Evolutionary conservation across 2,797 vertebrate species (phyloP).

Genomic region (Notamacropus eugenii): DNA sequence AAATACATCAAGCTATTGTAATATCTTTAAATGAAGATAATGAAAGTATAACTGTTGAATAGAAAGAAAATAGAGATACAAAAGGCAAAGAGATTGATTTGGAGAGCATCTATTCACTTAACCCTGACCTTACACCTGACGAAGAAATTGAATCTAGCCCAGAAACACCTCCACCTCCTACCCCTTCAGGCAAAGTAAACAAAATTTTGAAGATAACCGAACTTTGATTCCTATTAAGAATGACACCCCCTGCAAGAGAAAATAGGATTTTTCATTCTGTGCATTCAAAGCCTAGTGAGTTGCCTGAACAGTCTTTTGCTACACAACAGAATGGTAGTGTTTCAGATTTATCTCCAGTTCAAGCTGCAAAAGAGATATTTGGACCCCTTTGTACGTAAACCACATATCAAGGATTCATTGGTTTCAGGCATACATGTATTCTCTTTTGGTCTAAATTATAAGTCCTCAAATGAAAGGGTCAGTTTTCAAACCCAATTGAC

Average conservation of each 20-base stretch:
- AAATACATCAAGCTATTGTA: constrained; percentile 99
- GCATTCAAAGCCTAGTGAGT: constrained; percentile 92
- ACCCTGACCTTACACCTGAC: constrained; percentile 93
- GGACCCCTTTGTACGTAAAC: constrained; percentile 90
- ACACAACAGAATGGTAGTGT: constrained; percentile 96
- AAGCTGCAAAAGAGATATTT: constrained; percentile 91
- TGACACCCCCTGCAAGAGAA: constrained; percentile 90
- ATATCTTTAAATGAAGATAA: constrained; percentile 97
- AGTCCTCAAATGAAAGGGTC: constrained; percentile 65
- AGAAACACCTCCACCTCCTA: constrained; percentile 90
- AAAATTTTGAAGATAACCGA: constrained; percentile 94
- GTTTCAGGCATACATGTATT: constrained; percentile 83
- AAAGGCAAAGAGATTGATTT: constrained; percentile 99
- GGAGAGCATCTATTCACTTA: constrained; percentile 96
- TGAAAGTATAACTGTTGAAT: constrained; percentile 97
- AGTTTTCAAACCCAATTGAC: constrained; percentile 26
- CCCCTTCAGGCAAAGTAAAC: constrained; percentile 91
- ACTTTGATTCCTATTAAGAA: constrained; percentile 89
- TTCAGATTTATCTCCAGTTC: constrained; percentile 92
- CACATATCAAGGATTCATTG: constrained; percentile 84
- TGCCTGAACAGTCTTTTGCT: constrained; percentile 90
- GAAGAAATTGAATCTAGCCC: constrained; percentile 93
- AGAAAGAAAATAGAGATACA: constrained; percentile 99
- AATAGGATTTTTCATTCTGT: constrained; percentile 92
- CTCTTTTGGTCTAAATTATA: constrained; percentile 83